Conservation (phyloP, 2,888 invertebrate species). For the Ectobius pallidus region DNA sequence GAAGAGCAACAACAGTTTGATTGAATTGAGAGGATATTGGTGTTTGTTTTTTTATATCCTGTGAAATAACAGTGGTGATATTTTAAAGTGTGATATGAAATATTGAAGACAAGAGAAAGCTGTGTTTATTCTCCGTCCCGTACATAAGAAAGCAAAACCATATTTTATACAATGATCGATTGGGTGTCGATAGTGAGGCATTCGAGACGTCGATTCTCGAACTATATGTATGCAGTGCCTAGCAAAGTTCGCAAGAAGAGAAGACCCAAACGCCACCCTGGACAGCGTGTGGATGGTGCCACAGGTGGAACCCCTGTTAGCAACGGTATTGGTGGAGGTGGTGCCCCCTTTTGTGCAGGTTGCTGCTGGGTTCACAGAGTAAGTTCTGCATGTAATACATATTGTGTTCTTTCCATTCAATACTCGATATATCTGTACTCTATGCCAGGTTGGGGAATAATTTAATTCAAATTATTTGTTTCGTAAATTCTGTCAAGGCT, state of each 20-base stretch:
- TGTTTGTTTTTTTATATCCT: too few species aligned
- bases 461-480: too few species aligned
- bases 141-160: neutral
- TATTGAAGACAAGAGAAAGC: neutral
- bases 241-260: conserved; percentile 67
- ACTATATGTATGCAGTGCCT: conserved; percentile 70
- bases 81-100: too few species aligned
- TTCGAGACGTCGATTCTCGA: conserved; percentile 72
- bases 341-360: conserved; percentile 49
- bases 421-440: too few species aligned
- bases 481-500: too few species aligned
- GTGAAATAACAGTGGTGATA: too few species aligned
- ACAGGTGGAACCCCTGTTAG: conserved; percentile 24
- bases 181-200: conserved; percentile 79
- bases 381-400: too few species aligned
- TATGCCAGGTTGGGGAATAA: too few species aligned
- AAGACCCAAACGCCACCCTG: conserved; percentile 51
- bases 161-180: conserved; percentile 76
- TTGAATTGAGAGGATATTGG: too few species aligned
- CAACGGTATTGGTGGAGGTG: too few species aligned
- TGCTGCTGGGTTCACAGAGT: conserved; percentile 55
- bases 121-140: neutral
- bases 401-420: too few species aligned
- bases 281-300: neutral
- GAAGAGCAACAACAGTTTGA: too few species aligned